Evolutionary conservation across 1,140 invertebrate species (phyloP), one percentile per base, ranked within the genome.

Genomic region (Tigriopus japonicus): DNA sequence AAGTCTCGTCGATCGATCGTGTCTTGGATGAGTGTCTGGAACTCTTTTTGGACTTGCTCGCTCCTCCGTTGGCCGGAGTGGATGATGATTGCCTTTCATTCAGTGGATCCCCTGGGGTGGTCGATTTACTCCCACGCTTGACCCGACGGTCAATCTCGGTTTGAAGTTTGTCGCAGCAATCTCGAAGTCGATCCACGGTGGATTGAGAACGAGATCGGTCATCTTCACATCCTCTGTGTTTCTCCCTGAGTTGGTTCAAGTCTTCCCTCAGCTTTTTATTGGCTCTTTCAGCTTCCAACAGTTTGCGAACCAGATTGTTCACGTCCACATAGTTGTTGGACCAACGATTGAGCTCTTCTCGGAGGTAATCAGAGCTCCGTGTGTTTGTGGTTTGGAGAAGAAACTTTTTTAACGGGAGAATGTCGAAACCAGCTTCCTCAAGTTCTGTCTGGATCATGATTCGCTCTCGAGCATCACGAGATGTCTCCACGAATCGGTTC

Each of bases 401-500:
- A 13, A 84, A 81, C 76, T 86, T 83, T 67, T 81, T 79, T 35
- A 91, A 71, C 41, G 75, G 73, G 28, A 77, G 71, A 6, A 82
- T 76, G 65, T 87, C 83, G 55, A 89, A 78, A 9, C 86, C 86
- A 17, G 87, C 86, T 68, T 87, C 84, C 65, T 84, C 81, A 24
- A 91, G 71, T 70, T 90, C 86, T 7, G 88, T 86, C 72, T 95
- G 90, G 52, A 94, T 81, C 70, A 91, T 90, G 10, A 95, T 77
- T 63, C 81, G 80, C 40, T 83, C 79, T 66, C 88, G 85, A 0
- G 81, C 73, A 17, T 77, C 78, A 0, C 80, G 79, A 0, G 85
- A 80, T 9, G 84, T 85, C 62, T 80, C 77, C 14, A 92, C 71
- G 64, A 93, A 81, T 0, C 81, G 80, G 66, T 92, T 92, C 21